A percentile compares a stretch with the other conserved stretches of the same genome.
Conservation (phyloP, 1,140 invertebrate species). For the Bombus terrestris region DNA sequence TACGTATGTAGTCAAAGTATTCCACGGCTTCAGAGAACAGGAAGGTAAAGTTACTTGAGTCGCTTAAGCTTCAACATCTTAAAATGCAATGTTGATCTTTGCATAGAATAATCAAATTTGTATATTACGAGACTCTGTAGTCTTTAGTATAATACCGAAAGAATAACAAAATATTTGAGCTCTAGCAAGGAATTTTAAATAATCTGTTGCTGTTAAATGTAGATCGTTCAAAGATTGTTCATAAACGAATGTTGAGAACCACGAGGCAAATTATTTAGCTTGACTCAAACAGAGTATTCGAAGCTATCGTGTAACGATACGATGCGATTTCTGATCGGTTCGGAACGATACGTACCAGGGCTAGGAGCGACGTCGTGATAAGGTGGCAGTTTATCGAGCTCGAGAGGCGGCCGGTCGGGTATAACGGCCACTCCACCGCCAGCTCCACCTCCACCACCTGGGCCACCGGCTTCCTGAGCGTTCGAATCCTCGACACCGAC, state of each 20-base stretch:
- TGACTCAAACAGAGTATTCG: not conserved
- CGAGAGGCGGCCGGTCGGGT: slow-evolving; percentile 80
- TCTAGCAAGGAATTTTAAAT: no score
- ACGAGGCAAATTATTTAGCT: not conserved
- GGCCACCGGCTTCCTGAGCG: slow-evolving; percentile 69
- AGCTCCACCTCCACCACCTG: slow-evolving; percentile 70
- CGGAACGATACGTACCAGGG: slow-evolving; percentile 75
- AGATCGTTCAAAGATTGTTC: no score
- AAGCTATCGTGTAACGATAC: not conserved
- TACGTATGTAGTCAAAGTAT: not conserved
- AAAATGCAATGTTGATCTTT: no score
- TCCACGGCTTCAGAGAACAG: no score
- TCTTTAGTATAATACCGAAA: not conserved
- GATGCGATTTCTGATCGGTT: not conserved
- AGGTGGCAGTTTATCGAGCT: slow-evolving; percentile 82
- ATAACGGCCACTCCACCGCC: slow-evolving; percentile 80
- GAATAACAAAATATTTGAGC: not conserved
- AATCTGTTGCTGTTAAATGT: no score
- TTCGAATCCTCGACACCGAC: slow-evolving; percentile 72
- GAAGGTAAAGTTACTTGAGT: no score
- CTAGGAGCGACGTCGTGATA: slow-evolving; percentile 82
- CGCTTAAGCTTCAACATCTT: no score
- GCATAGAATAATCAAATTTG: no score
- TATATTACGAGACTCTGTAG: no score
- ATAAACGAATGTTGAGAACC: not conserved